Conservation (phyloP, 2,888 invertebrate genomes). For the Euspilapteryx auroguttella region DNA sequence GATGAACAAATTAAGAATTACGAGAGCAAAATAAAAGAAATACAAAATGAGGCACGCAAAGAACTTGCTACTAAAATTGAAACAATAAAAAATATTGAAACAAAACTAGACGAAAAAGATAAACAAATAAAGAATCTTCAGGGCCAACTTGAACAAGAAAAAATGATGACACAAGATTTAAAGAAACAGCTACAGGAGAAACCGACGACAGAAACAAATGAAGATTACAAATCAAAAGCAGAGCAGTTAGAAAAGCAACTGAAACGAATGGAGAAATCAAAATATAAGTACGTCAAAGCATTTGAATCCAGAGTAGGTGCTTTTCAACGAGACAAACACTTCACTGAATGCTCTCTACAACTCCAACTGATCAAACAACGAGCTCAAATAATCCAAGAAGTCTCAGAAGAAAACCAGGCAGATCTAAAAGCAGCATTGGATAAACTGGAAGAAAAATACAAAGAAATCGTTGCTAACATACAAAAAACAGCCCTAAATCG, state of each 20-base stretch:
- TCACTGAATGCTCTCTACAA: constrained; percentile 34
- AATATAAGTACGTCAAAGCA: constrained; percentile 21
- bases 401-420: constrained; percentile 27
- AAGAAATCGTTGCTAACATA: constrained; percentile 40
- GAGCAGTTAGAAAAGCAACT: constrained; percentile 33
- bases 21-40: no score
- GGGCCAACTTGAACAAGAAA: constrained; percentile 21
- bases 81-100: constrained; percentile 27
- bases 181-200: no score
- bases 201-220: no score
- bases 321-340: constrained; percentile 35
- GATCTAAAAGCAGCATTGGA: constrained; percentile 28
- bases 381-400: constrained; percentile 30
- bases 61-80: no score
- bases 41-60: no score
- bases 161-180: constrained; percentile 21
- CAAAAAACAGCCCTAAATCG: constrained; percentile 45
- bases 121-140: constrained; percentile 22
- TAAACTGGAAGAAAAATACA: constrained; percentile 41
- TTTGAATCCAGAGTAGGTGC: constrained; percentile 32
- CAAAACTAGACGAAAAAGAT: constrained; percentile 13
- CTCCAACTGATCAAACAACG: constrained; percentile 36
- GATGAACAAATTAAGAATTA: no score
- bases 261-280: constrained; percentile 30
- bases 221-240: constrained; percentile 15